Evolutionary conservation across 2,797 vertebrate species (phyloP).

Genomic region (Podarcis siculus): DNA sequence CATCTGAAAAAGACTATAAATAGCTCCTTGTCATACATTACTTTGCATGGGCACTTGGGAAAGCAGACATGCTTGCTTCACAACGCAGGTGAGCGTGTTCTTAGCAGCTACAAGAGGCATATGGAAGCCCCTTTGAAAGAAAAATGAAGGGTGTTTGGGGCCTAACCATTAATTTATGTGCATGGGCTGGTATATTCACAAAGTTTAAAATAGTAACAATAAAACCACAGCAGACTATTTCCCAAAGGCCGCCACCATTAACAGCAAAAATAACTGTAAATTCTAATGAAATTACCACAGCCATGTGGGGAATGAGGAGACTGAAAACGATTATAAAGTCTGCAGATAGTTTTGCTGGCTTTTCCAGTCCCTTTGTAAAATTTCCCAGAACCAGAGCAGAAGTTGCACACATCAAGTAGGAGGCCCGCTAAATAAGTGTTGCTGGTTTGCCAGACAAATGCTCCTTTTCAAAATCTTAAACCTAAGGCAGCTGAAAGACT

Average conservation of each 20-base stretch:
- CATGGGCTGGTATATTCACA: slow-evolving; percentile 1
- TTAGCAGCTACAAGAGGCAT: too few species aligned
- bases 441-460: not conserved
- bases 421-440: not conserved
- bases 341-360: slow-evolving; percentile 15
- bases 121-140: not conserved
- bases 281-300: not conserved
- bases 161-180: not conserved
- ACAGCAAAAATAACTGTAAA: not conserved
- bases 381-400: not conserved
- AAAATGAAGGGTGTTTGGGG: not conserved
- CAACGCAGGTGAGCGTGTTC: not conserved
- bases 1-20: not conserved
- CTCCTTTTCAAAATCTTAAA: not conserved
- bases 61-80: not conserved
- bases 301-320: not conserved
- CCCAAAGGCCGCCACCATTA: slow-evolving; percentile 12
- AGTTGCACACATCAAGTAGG: not conserved
- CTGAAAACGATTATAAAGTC: not conserved
- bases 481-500: not conserved
- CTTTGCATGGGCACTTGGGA: not conserved
- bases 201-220: not conserved
- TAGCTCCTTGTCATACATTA: not conserved
- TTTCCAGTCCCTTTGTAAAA: slow-evolving; percentile 31
- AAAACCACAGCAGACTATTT: slow-evolving; percentile 23